phyloP scores from a whole-genome alignment of 2,888 invertebrate genomes.

The Brachylomia viminalis region DNA sequence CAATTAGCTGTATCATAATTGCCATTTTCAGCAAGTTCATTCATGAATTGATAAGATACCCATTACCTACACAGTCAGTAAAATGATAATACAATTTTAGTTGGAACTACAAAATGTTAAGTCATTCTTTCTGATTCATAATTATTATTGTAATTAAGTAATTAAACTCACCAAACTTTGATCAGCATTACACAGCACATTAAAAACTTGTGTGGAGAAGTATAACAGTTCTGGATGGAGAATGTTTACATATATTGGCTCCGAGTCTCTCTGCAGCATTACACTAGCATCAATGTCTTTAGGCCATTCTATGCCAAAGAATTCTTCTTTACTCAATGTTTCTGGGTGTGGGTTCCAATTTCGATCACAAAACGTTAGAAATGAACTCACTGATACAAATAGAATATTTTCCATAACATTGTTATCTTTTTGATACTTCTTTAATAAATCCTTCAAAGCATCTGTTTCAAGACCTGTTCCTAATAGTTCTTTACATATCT shows the following conservation, averaged over 20 bases:
- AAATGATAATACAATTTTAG: background rate
- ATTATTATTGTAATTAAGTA: background rate
- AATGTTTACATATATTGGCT: slow-evolving; percentile 92
- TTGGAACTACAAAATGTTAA: background rate
- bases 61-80: background rate
- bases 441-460: slow-evolving; percentile 71
- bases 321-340: slow-evolving; percentile 80
- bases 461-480: slow-evolving; percentile 75
- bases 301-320: slow-evolving; percentile 84
- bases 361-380: slow-evolving; percentile 94
- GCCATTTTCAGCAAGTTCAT: background rate
- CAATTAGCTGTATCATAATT: no score
- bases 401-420: slow-evolving; percentile 83
- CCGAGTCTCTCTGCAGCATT: slow-evolving; percentile 91
- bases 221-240: slow-evolving; percentile 89
- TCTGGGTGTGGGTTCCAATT: slow-evolving; percentile 95
- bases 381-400: slow-evolving; percentile 91
- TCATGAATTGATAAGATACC: background rate
- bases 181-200: slow-evolving; percentile 77
- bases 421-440: slow-evolving; percentile 69
- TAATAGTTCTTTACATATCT: slow-evolving; percentile 78
- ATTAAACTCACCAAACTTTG: slow-evolving; percentile 80
- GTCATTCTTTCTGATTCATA: slow-evolving; percentile 10
- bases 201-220: slow-evolving; percentile 83
- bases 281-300: slow-evolving; percentile 81